A percentile compares a stretch with the other conserved stretches of the same genome.
Evolutionary conservation across 2,888 invertebrate species (phyloP).

Genomic region (Molorchus minor): DNA sequence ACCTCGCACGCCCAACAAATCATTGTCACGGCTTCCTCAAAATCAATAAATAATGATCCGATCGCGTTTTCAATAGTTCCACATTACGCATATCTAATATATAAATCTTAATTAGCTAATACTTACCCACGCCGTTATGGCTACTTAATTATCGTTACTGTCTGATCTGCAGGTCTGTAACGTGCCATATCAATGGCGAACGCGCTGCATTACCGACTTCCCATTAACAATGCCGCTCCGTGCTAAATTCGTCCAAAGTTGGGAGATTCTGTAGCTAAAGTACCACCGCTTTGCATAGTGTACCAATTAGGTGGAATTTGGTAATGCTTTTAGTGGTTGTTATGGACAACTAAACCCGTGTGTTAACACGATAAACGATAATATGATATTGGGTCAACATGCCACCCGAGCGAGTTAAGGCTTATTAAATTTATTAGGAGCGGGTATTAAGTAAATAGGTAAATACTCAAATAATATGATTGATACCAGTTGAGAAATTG

Average conservation of each 20-base stretch:
- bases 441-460: no score
- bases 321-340: conserved; percentile 32
- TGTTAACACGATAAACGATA: conserved; percentile 32
- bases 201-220: conserved; percentile 45
- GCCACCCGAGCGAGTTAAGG: no score
- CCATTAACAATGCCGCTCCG: conserved; percentile 35
- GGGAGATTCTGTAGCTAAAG: conserved; percentile 30
- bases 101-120: conserved; percentile 59
- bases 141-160: conserved; percentile 58
- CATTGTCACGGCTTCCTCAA: background rate
- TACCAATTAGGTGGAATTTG: conserved; percentile 39
- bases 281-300: conserved; percentile 38
- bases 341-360: conserved; percentile 30
- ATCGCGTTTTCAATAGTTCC: conserved; percentile 44
- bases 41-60: conserved; percentile 10
- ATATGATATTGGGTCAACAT: conserved; percentile 36
- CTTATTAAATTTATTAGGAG: no score
- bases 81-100: conserved; percentile 54
- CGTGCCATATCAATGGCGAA: conserved; percentile 53
- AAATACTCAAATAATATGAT: no score
- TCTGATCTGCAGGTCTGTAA: no score
- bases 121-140: conserved; percentile 55
- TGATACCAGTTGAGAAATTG: no score
- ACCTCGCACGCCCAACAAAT: conserved; percentile 1
- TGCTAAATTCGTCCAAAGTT: conserved; percentile 27